phyloP scores from a whole-genome alignment of 2,888 invertebrate genomes.

The Rotaria macrura region DNA sequence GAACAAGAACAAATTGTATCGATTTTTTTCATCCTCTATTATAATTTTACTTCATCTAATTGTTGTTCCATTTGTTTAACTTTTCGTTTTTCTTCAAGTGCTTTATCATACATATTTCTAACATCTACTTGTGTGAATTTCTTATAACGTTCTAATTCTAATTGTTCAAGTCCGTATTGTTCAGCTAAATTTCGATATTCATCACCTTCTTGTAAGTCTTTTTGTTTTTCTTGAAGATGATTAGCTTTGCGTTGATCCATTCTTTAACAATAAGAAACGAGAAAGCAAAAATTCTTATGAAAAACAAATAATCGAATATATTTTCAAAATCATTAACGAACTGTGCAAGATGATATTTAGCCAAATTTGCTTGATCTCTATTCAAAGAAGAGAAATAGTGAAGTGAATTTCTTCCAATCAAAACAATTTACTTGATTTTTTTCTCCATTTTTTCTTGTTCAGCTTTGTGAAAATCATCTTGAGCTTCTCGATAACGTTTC shows the following conservation, averaged over 20 bases:
- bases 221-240: slow-evolving; percentile 39
- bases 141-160: slow-evolving; percentile 39
- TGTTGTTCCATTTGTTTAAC: slow-evolving; percentile 27
- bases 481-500: neutral
- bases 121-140: slow-evolving; percentile 38
- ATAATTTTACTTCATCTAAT: slow-evolving; percentile 37
- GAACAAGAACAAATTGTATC: neutral
- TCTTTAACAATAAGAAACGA: neutral
- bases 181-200: slow-evolving; percentile 19
- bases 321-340: neutral
- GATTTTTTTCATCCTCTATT: neutral
- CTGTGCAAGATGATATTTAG: neutral
- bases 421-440: slow-evolving; percentile 40
- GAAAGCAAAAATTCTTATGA: too few relatives aligned
- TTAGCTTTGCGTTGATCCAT: slow-evolving; percentile 39
- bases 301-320: too few relatives aligned
- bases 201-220: slow-evolving; percentile 39
- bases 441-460: slow-evolving; percentile 37
- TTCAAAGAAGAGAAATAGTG: slow-evolving; percentile 39
- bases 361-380: neutral
- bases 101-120: slow-evolving; percentile 40
- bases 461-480: neutral
- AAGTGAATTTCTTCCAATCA: slow-evolving; percentile 36
- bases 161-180: slow-evolving; percentile 36
- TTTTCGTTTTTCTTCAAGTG: slow-evolving; percentile 24